A percentile compares a stretch with the other conserved stretches of the same genome.
phyloP scores from a whole-genome alignment of 2,888 invertebrate species.

The Phaonia tiefii region DNA sequence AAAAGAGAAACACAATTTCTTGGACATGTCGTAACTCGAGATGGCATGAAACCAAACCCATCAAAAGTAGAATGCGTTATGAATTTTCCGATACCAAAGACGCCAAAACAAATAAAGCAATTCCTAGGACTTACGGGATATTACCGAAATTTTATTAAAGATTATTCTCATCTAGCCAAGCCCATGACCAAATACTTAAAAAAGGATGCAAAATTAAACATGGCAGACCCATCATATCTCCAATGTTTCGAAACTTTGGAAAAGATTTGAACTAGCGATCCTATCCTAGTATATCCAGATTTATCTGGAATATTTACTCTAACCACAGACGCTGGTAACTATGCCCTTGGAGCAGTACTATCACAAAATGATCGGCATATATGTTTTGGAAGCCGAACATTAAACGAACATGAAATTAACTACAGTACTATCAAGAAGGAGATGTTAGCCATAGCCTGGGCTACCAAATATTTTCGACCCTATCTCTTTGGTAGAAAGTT shows the following conservation, averaged over 20 bases:
- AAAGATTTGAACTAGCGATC: conserved; percentile 46
- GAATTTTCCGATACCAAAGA: conserved; percentile 56
- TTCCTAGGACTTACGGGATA: conserved; percentile 60
- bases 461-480: conserved; percentile 50
- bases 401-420: conserved; percentile 57
- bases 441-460: conserved; percentile 48
- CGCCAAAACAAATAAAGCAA: conserved; percentile 51
- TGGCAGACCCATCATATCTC: conserved; percentile 29
- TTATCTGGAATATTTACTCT: conserved; percentile 33
- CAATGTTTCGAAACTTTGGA: conserved; percentile 38
- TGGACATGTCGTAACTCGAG: conserved; percentile 57
- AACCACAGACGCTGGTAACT: conserved; percentile 17
- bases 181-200: conserved; percentile 52
- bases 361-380: conserved; percentile 46
- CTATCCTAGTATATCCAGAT: conserved; percentile 46
- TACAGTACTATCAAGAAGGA: conserved; percentile 56
- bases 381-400: conserved; percentile 49
- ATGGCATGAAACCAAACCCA: conserved; percentile 58
- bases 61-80: conserved; percentile 55
- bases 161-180: conserved; percentile 50
- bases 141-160: conserved; percentile 53
- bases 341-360: conserved; percentile 38
- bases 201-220: conserved; percentile 29
- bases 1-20: conserved; percentile 51
- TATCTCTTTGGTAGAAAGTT: conserved; percentile 29